phyloP scores from a whole-genome alignment of 2,888 invertebrate species.

The Zaprionus bogoriensis region DNA sequence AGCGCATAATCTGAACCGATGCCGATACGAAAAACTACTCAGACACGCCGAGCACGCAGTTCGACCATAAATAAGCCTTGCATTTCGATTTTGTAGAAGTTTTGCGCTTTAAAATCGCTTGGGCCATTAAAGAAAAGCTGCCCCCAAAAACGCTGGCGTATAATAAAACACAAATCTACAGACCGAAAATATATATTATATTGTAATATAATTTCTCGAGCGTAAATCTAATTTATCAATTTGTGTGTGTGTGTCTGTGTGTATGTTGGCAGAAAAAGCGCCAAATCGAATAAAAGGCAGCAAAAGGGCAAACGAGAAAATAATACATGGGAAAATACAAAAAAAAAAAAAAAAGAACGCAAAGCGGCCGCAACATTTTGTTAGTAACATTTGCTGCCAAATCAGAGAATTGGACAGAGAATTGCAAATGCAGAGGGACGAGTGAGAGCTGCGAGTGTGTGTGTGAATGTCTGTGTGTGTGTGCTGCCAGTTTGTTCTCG shows the following conservation, averaged over 20 bases:
- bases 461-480: slow-evolving; percentile 3
- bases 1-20: slow-evolving; percentile 41
- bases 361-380: slow-evolving; percentile 52
- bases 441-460: neutral
- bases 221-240: slow-evolving; percentile 80
- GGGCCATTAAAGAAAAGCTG: slow-evolving; percentile 34
- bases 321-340: slow-evolving; percentile 13
- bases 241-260: slow-evolving; percentile 55
- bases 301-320: slow-evolving; percentile 32
- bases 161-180: slow-evolving; percentile 54
- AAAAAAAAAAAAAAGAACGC: slow-evolving; percentile 8
- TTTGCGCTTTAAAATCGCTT: slow-evolving; percentile 46
- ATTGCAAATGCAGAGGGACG: slow-evolving; percentile 9
- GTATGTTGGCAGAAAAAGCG: slow-evolving; percentile 29
- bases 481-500: slow-evolving; percentile 24
- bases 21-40: slow-evolving; percentile 25
- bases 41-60: slow-evolving; percentile 33
- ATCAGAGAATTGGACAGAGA: slow-evolving; percentile 39
- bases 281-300: slow-evolving; percentile 54
- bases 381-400: slow-evolving; percentile 52
- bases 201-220: slow-evolving; percentile 77
- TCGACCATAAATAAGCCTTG: slow-evolving; percentile 49
- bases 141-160: slow-evolving; percentile 39
- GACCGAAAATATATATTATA: slow-evolving; percentile 63
- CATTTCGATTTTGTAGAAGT: slow-evolving; percentile 2